These are phyloP conservation scores for Oreochromis aureus DNA, from an alignment of 2,113 vertebrate genomes.

Conservation along the genomic window DNA sequence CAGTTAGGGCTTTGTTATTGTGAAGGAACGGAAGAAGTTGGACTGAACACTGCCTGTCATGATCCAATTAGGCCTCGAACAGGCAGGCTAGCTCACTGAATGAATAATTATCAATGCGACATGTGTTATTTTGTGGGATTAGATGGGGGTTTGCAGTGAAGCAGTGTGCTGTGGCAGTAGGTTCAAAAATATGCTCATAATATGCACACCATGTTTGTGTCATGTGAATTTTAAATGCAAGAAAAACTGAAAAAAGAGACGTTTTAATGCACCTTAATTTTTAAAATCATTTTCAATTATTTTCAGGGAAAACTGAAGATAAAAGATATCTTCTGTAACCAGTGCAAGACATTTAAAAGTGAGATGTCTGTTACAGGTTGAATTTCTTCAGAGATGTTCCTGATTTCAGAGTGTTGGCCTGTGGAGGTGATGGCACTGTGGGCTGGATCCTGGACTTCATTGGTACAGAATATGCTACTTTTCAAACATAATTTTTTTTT, in stretches of 20 bases:
- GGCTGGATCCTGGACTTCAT: constrained; percentile 97
- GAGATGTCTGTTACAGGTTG: constrained; percentile 70
- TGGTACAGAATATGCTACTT: constrained; percentile 68
- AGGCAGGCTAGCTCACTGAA: constrained; percentile 52
- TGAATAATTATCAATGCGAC: constrained; percentile 58
- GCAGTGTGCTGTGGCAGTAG: background rate
- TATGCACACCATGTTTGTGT: background rate
- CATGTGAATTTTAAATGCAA: background rate
- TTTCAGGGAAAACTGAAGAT: background rate
- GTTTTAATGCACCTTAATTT: background rate
- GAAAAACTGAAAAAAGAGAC: background rate
- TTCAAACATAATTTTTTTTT: background rate
- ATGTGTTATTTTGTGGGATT: constrained; percentile 55
- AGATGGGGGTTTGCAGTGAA: background rate
- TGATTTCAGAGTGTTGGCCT: constrained; percentile 87
- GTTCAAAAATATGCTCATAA: background rate
- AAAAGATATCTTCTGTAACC: background rate
- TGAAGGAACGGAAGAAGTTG: constrained; percentile 77
- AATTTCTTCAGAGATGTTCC: constrained; percentile 93
- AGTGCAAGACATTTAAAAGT: background rate
- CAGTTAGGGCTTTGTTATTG: constrained; percentile 75
- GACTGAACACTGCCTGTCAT: constrained; percentile 68
- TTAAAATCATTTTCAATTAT: background rate
- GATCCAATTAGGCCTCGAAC: constrained; percentile 70
- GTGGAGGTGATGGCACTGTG: constrained; percentile 93